phyloP scores from a whole-genome alignment of 2,113 vertebrate species.

The Hystrix cristata region DNA sequence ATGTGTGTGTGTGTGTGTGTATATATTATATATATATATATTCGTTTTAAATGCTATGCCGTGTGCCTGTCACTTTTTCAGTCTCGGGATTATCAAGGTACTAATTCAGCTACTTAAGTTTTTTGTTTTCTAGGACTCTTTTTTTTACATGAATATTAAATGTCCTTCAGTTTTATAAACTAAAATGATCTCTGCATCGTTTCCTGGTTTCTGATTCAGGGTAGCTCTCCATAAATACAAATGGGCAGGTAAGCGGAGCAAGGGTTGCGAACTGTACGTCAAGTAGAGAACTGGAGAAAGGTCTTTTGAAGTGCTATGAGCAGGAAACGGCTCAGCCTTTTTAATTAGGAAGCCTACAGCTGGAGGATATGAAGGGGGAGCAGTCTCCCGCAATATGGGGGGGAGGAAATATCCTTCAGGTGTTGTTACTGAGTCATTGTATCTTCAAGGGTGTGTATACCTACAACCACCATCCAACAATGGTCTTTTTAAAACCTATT shows the following conservation, averaged over 20 bases:
- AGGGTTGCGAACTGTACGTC: slow-evolving; percentile 77
- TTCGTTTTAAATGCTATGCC: not conserved
- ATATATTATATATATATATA: not conserved
- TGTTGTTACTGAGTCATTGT: not conserved
- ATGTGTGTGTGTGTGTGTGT: too few relatives aligned
- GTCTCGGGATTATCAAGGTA: not conserved
- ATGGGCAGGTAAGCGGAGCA: slow-evolving; percentile 86
- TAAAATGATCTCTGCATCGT: not conserved
- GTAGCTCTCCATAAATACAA: slow-evolving; percentile 77
- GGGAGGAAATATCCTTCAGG: slow-evolving; percentile 47
- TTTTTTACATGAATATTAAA: not conserved
- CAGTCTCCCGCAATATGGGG: not conserved
- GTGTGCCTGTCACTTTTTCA: not conserved
- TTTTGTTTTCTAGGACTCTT: not conserved
- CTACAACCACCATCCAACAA: not conserved
- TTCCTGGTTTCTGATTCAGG: not conserved
- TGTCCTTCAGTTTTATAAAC: not conserved
- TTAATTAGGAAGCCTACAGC: slow-evolving; percentile 90
- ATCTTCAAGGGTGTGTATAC: not conserved
- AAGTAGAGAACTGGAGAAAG: slow-evolving; percentile 79
- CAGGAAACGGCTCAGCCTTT: slow-evolving; percentile 90
- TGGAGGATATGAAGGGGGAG: slow-evolving; percentile 82
- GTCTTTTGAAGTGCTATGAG: slow-evolving; percentile 90
- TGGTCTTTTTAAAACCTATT: not conserved
- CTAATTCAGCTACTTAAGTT: not conserved